Evolutionary conservation across 30 jellyfish, hydroid and myxozoan genomes (phyloP).

Genomic region (Cassiopea xamachana): DNA sequence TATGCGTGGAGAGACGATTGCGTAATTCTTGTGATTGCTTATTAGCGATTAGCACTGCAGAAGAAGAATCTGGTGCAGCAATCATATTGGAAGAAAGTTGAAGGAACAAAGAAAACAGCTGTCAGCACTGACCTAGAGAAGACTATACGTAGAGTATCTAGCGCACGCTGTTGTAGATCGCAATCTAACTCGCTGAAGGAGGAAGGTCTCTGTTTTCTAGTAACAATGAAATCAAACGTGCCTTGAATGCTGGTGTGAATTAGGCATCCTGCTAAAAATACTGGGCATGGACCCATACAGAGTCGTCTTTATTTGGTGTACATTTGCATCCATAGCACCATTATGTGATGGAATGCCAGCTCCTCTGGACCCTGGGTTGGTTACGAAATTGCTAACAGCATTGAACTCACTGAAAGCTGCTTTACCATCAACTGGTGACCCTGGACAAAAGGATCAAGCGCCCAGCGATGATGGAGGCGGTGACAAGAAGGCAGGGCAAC

Average conservation of each 20-base stretch:
- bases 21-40: background rate
- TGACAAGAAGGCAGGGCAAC: constrained; percentile 51
- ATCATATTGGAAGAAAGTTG: too few relatives aligned
- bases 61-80: too few relatives aligned
- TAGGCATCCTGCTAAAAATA: background rate
- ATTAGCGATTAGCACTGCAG: too few relatives aligned
- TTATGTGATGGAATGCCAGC: background rate
- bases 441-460: background rate
- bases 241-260: too few relatives aligned
- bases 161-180: too few relatives aligned
- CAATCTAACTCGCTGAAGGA: too few relatives aligned
- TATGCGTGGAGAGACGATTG: background rate
- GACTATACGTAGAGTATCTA: too few relatives aligned
- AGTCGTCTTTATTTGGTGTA: background rate
- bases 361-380: constrained; percentile 29
- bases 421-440: constrained; percentile 6
- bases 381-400: constrained; percentile 4
- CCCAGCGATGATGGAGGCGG: background rate
- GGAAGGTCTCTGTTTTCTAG: too few relatives aligned
- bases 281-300: background rate
- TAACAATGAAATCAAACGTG: too few relatives aligned
- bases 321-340: background rate
- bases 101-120: too few relatives aligned
- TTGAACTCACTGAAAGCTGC: constrained; percentile 39
- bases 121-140: too few relatives aligned